A percentile compares a stretch with the other conserved stretches of the same genome.
phyloP scores from a whole-genome alignment of 2,797 vertebrate genomes.

The Phalloptychus januarius region DNA sequence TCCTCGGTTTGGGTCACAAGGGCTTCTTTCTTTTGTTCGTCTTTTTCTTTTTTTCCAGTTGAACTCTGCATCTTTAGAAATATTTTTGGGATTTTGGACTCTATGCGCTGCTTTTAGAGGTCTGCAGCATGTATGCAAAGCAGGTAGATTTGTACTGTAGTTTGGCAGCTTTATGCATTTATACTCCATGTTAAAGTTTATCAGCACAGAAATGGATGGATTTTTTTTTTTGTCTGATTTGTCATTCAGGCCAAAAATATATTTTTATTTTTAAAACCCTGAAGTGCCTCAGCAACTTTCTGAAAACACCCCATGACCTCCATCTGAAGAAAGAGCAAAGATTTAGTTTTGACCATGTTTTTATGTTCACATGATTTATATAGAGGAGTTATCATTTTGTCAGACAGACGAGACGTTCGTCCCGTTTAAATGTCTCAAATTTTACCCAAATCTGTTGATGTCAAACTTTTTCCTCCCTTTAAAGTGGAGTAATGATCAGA shows the following conservation, averaged over 20 bases:
- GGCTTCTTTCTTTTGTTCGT: conserved; percentile 31
- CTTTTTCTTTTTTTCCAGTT: not conserved
- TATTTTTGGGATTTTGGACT: conserved; percentile 21
- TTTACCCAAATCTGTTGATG: conserved; percentile 24
- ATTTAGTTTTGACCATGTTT: not conserved
- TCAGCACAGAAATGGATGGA: conserved; percentile 57
- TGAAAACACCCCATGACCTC: conserved; percentile 6
- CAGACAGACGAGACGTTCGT: not conserved
- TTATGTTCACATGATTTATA: not conserved
- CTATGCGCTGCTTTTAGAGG: conserved; percentile 34
- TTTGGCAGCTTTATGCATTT: conserved; percentile 59
- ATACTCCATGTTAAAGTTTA: conserved; percentile 50
- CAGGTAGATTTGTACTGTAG: conserved; percentile 61
- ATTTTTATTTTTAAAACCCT: conserved; percentile 18
- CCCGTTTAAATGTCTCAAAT: conserved; percentile 19
- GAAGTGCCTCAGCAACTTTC: conserved; percentile 53
- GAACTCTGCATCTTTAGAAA: conserved; percentile 38
- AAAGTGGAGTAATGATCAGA: not conserved
- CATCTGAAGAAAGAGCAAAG: not conserved
- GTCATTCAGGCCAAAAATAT: conserved; percentile 16
- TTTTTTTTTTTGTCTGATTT: conserved; percentile 7
- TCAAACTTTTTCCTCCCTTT: conserved; percentile 21
- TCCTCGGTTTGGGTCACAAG: conserved; percentile 41
- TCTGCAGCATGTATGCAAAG: conserved; percentile 36
- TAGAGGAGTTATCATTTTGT: not conserved